phyloP scores from a whole-genome alignment of 2,113 vertebrate species.

The Parus major region DNA sequence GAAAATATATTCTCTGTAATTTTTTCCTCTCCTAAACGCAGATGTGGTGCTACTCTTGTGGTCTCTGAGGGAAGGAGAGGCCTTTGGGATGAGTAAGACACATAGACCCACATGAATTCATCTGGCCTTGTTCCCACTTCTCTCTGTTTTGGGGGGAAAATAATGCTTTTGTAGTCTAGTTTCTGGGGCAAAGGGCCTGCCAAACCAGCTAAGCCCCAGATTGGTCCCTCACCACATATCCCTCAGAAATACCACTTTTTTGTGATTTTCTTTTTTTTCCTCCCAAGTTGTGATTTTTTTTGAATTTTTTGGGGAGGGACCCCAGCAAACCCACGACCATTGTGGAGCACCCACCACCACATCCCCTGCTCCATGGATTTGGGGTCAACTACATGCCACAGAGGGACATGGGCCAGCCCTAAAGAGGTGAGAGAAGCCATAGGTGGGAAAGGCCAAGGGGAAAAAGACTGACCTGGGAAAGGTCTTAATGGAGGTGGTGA shows the following conservation, averaged over 20 bases:
- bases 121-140: not conserved
- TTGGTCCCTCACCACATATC: not conserved
- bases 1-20: not conserved
- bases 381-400: not conserved
- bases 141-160: not conserved
- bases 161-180: not conserved
- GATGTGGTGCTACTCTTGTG: not conserved
- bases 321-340: not conserved
- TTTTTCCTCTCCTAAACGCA: not conserved
- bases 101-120: not conserved
- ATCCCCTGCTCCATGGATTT: not conserved
- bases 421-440: not conserved
- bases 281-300: not conserved
- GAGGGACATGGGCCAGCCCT: not conserved
- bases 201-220: rapidly evolving
- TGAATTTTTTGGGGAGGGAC: not conserved
- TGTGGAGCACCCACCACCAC: not conserved
- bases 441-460: not conserved
- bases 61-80: not conserved
- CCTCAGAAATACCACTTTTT: not conserved
- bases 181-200: not conserved
- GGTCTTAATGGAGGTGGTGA: not conserved
- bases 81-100: not conserved
- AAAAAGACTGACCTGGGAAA: not conserved
- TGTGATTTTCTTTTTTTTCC: not conserved